These are phyloP conservation scores for Leucoma salicis DNA, from an alignment of 2,888 invertebrate species.

Conservation along the genomic window DNA sequence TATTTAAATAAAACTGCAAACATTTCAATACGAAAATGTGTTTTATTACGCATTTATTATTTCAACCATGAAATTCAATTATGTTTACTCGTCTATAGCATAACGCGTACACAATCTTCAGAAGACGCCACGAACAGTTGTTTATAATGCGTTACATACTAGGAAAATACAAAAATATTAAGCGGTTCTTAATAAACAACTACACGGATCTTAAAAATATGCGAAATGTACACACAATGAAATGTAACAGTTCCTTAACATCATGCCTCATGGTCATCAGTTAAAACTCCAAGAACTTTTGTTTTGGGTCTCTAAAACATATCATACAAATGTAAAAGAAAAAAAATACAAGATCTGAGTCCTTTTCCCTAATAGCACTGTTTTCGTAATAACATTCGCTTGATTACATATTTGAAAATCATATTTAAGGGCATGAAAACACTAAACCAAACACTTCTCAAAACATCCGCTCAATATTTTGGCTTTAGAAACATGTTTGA, in stretches of 20 bases:
- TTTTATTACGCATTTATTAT: constrained; percentile 83
- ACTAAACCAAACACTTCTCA: too few relatives aligned
- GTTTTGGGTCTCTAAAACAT: constrained; percentile 33
- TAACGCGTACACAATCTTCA: constrained; percentile 76
- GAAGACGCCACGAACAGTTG: constrained; percentile 67
- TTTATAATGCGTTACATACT: constrained; percentile 69
- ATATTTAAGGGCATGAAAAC: too few relatives aligned
- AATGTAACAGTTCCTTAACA: constrained; percentile 65
- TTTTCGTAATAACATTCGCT: too few relatives aligned
- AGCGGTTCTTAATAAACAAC: constrained; percentile 72
- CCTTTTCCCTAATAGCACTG: too few relatives aligned
- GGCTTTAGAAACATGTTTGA: too few relatives aligned
- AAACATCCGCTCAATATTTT: too few relatives aligned
- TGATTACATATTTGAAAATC: too few relatives aligned
- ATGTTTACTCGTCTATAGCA: constrained; percentile 79
- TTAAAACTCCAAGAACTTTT: constrained; percentile 70
- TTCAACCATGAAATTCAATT: constrained; percentile 81
- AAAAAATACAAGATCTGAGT: too few relatives aligned
- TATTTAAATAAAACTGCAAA: constrained; percentile 39
- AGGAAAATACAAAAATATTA: constrained; percentile 82
- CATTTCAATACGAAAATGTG: constrained; percentile 72
- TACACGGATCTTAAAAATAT: constrained; percentile 55
- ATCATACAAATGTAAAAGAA: background rate
- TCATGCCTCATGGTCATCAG: constrained; percentile 54
- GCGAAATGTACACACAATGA: constrained; percentile 52